Percentiles rank a stretch among this genome's conserved stretches.
phyloP scores from a whole-genome alignment of 1,140 invertebrate species.

The Zophobas atratus region DNA sequence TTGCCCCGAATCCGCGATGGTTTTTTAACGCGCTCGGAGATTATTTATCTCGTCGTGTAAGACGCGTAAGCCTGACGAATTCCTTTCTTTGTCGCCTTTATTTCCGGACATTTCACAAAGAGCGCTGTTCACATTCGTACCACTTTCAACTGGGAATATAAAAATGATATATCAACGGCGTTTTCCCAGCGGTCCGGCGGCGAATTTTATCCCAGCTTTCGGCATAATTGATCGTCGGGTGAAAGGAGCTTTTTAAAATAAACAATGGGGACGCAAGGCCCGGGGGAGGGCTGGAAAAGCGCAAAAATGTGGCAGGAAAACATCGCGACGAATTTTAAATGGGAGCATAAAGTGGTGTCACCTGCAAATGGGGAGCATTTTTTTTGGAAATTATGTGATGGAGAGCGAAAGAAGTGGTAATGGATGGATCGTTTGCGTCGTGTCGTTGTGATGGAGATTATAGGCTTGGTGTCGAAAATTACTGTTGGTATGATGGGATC shows the following conservation, averaged over 20 bases:
- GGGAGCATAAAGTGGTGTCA: neutral
- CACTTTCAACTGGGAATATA: constrained; percentile 32
- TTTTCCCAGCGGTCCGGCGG: constrained; percentile 11
- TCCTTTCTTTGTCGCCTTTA: constrained; percentile 21
- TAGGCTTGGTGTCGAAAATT: too few species aligned
- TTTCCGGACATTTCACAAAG: constrained; percentile 23
- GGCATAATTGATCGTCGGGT: constrained; percentile 30
- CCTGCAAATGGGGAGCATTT: too few species aligned
- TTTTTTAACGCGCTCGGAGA: neutral
- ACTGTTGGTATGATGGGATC: too few species aligned
- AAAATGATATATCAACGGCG: constrained; percentile 33
- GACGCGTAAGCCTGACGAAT: constrained; percentile 10
- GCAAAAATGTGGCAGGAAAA: neutral
- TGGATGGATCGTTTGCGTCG: too few species aligned
- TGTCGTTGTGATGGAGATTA: too few species aligned
- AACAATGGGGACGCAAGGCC: constrained; percentile 9
- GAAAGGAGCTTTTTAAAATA: constrained; percentile 28
- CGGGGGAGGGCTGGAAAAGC: neutral
- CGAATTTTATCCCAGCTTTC: constrained; percentile 31
- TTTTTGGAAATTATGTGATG: too few species aligned
- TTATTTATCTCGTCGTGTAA: neutral
- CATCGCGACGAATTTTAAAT: neutral
- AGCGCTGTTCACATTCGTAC: constrained; percentile 16
- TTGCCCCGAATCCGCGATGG: neutral
- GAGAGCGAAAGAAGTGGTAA: too few species aligned